Evolutionary conservation across 2,113 vertebrate genomes (phyloP).

Genomic region (Catharus minimus): DNA sequence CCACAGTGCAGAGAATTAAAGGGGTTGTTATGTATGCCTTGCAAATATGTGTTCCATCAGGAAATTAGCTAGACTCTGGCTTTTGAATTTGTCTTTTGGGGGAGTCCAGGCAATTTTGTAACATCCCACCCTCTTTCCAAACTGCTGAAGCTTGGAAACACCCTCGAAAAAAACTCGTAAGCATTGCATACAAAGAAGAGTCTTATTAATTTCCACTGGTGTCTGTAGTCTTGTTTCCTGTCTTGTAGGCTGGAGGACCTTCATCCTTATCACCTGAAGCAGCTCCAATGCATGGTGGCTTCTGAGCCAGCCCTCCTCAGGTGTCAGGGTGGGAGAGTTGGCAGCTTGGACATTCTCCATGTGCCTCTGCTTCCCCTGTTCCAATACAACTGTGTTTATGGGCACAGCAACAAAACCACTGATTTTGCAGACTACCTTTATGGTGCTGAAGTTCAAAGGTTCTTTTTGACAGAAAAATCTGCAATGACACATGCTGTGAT

Average conservation of each 20-base stretch:
- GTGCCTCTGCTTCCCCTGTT: not conserved
- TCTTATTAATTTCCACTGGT: not conserved
- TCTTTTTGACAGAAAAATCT: not conserved
- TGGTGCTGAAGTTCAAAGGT: not conserved
- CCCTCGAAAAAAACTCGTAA: not conserved
- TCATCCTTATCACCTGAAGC: not conserved
- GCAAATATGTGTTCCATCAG: accelerated
- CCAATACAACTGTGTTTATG: not conserved
- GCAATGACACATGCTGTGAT: not conserved
- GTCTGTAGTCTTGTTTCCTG: not conserved
- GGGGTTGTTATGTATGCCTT: not conserved
- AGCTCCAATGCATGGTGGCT: not conserved
- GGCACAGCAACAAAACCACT: not conserved
- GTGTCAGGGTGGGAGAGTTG: accelerated
- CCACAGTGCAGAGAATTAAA: not conserved
- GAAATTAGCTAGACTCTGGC: not conserved
- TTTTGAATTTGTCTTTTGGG: not conserved
- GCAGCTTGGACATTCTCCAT: accelerated
- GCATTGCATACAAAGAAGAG: not conserved
- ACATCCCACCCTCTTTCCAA: not conserved
- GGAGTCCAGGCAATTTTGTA: not conserved
- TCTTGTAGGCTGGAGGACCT: not conserved
- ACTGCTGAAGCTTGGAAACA: not conserved
- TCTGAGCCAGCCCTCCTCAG: not conserved
- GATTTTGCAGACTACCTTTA: not conserved